Percentiles rank a stretch among this genome's conserved stretches.
Evolutionary conservation across 2,113 vertebrate genomes (phyloP).

Genomic region (Chelonoidis abingdonii): DNA sequence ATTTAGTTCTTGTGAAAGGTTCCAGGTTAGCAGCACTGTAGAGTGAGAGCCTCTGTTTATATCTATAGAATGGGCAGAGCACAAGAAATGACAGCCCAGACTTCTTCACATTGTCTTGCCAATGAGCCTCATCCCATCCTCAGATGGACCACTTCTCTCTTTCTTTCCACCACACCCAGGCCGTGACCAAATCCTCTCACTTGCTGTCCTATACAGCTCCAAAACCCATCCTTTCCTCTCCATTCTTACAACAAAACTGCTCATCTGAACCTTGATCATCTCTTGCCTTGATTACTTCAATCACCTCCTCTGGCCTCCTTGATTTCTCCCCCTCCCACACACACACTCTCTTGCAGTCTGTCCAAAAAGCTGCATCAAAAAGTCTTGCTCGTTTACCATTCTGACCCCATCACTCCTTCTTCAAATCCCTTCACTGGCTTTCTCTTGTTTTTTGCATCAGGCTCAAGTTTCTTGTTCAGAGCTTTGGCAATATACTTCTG

Average conservation of each 20-base stretch:
- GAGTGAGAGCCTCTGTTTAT: not conserved
- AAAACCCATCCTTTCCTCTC: not conserved
- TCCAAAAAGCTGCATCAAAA: not conserved
- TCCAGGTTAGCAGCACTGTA: not conserved
- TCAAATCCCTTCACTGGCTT: not conserved
- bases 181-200: not conserved
- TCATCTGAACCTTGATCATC: not conserved
- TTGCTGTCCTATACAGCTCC: not conserved
- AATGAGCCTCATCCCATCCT: not conserved
- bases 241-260: not conserved
- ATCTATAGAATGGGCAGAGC: not conserved
- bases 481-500: not conserved
- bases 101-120: not conserved
- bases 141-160: not conserved
- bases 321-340: not conserved
- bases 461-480: not conserved
- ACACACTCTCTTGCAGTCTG: not conserved
- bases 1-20: not conserved
- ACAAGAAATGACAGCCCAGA: not conserved
- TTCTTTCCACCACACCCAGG: rapidly evolving
- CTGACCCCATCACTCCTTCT: not conserved
- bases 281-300: not conserved
- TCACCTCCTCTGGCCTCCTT: not conserved
- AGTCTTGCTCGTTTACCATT: not conserved
- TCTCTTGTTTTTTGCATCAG: not conserved